Conservation (phyloP, 2,113 vertebrate species). For the Pyxicephalus adspersus region DNA sequence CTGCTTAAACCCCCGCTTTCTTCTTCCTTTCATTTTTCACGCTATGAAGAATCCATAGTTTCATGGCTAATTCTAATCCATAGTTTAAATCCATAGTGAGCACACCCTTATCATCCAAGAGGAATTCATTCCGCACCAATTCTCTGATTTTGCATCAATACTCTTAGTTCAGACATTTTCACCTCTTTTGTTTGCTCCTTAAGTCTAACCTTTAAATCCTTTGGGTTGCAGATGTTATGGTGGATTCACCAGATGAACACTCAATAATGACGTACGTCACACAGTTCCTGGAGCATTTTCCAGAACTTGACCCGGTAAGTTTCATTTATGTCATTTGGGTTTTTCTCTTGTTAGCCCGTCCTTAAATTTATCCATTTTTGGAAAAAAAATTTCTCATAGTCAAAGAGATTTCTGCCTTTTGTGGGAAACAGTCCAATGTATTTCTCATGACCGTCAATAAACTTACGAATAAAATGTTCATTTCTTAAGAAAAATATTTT, state of each 20-base stretch:
- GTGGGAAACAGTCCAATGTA: not conserved
- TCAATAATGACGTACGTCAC: slow-evolving; percentile 94
- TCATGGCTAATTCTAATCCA: too few relatives aligned
- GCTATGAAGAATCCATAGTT: too few relatives aligned
- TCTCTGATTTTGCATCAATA: too few relatives aligned
- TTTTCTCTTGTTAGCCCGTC: not conserved
- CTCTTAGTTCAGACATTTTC: too few relatives aligned
- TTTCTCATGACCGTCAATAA: not conserved
- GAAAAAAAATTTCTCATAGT: slow-evolving; percentile 49
- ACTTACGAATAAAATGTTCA: too few relatives aligned
- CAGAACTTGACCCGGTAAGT: slow-evolving; percentile 86
- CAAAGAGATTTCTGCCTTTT: not conserved
- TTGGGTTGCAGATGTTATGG: slow-evolving; percentile 81
- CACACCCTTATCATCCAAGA: too few relatives aligned
- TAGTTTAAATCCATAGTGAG: too few relatives aligned
- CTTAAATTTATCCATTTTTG: slow-evolving; percentile 28
- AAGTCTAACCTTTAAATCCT: slow-evolving; percentile 39
- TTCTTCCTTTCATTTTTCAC: too few relatives aligned
- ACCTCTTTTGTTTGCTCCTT: too few relatives aligned
- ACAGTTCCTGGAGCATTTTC: slow-evolving; percentile 94
- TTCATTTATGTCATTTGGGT: not conserved
- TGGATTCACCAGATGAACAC: slow-evolving; percentile 88
- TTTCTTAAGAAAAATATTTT: not conserved
- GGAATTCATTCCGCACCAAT: too few relatives aligned
- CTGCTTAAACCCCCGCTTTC: too few relatives aligned